These are phyloP conservation scores for Paramormyrops hopkinsi DNA, from an alignment of 2,797 vertebrate species.

Conservation along the genomic window DNA sequence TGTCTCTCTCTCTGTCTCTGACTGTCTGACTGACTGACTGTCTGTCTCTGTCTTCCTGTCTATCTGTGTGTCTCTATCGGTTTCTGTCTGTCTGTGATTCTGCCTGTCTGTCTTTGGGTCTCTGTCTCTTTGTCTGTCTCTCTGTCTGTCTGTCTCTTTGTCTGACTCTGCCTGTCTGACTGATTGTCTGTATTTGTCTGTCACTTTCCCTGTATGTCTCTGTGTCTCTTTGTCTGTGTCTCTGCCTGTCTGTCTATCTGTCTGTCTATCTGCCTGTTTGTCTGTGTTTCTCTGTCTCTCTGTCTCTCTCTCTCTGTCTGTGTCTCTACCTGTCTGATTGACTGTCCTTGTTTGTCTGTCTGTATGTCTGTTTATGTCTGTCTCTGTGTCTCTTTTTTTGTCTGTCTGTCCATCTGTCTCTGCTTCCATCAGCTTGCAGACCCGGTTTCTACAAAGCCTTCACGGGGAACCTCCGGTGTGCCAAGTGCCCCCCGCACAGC, in stretches of 20 bases:
- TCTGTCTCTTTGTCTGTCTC: not conserved
- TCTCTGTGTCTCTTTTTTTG: slow-evolving; percentile 1
- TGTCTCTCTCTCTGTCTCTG: not conserved
- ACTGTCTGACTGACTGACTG: not conserved
- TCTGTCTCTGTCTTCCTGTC: not conserved
- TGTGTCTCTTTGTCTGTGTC: not conserved
- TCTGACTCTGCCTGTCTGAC: not conserved
- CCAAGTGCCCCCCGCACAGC: slow-evolving; percentile 89
- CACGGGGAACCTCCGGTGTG: slow-evolving; percentile 85
- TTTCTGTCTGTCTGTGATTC: not conserved
- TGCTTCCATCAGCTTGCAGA: slow-evolving; percentile 70
- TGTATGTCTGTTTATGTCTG: slow-evolving; percentile 4
- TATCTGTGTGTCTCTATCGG: not conserved
- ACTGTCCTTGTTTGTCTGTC: not conserved
- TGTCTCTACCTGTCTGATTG: not conserved
- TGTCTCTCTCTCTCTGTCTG: not conserved
- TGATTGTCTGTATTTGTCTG: not conserved
- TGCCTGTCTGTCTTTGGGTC: not conserved
- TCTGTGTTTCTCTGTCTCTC: not conserved
- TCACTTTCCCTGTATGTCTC: not conserved
- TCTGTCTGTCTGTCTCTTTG: not conserved
- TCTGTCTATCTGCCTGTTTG: not conserved
- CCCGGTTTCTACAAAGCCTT: slow-evolving; percentile 92
- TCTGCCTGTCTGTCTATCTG: not conserved
- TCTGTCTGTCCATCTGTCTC: not conserved